Evolutionary conservation across 2,888 invertebrate species (phyloP), one percentile per base, ranked within the genome.

Genomic region (Ethmia dodecea): DNA sequence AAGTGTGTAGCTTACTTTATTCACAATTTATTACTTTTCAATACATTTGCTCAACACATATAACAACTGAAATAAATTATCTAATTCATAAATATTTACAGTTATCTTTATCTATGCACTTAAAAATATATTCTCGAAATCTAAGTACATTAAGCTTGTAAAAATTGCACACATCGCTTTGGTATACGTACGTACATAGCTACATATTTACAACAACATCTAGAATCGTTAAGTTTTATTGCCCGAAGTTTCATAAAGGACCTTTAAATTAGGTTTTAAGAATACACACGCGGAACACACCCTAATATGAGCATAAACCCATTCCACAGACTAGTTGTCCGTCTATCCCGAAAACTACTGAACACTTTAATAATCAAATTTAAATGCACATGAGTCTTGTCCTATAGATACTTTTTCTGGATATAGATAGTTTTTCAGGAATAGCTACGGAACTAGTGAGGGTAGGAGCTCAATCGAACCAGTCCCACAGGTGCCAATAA

Each of bases 111-210:
- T 73, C 65, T 28, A 28, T 3, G 3, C 53, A 64, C 65, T 69
- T 70, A 67, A 51, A 52, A 55, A 49, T 66, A 61, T 35, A 42
- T 36, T 22, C 45, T 50, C 55, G 36, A 18, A 59, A 52, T 57
- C 71, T 79, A 80, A 65, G 55, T 78, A 77, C 69, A 75, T 66
- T 74, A 83, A 84, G 83, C 77, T 77, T 84, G 73, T 78, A 83
- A 81, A 83, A 86, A 86, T 86, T 86, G 86, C 86, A 86, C 86
- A 81, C 80, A 65, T 83, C 73, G 76, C 84, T 86, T 86, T 84
- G 86, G 83, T 83, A 83, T 86, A 84, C 81, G 79, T 81, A 79
- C 66, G 61, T 80, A 78, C 73, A 75, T 86, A 79, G 60, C 79
- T 84, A 84, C 74, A 81, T 84, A 84, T 86, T 71, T 86, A 86